Conservation (phyloP, 1,140 invertebrate species). For the Babylonia areolata region DNA sequence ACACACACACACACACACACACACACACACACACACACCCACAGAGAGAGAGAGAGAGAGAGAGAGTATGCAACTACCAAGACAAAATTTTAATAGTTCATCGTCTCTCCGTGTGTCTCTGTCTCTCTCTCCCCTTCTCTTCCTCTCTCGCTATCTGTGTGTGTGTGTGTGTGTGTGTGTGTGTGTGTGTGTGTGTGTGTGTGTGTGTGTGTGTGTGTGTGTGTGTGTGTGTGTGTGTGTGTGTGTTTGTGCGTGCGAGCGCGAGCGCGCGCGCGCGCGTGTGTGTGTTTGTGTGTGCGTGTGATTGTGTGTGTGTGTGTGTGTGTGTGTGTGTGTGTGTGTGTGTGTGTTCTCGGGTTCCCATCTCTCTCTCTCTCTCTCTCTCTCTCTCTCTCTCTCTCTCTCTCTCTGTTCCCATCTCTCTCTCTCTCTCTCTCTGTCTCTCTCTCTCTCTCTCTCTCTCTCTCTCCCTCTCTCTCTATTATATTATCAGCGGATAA, state of each 20-base stretch:
- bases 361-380: too few species aligned
- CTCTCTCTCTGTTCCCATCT: too few species aligned
- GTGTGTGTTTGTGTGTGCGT: not conserved
- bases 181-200: not conserved
- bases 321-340: too few species aligned
- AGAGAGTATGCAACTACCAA: not conserved
- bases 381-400: too few species aligned
- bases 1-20: too few species aligned
- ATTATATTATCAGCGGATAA: too few species aligned
- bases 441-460: too few species aligned
- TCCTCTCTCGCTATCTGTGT: not conserved
- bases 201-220: slow-evolving; percentile 2
- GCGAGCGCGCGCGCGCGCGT: not conserved
- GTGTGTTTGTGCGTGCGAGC: not conserved
- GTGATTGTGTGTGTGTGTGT: not conserved
- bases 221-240: not conserved
- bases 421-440: too few species aligned
- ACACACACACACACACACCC: too few species aligned
- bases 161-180: not conserved
- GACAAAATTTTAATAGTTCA: not conserved
- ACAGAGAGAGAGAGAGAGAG: not conserved
- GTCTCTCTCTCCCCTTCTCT: slow-evolving; percentile 15
- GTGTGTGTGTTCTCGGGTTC: too few species aligned
- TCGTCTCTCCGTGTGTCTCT: slow-evolving; percentile 14
- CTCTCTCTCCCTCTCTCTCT: too few species aligned